Base-by-base conservation (phyloP, 2,797 vertebrate species). In the Holocentrus rufus region DNA sequence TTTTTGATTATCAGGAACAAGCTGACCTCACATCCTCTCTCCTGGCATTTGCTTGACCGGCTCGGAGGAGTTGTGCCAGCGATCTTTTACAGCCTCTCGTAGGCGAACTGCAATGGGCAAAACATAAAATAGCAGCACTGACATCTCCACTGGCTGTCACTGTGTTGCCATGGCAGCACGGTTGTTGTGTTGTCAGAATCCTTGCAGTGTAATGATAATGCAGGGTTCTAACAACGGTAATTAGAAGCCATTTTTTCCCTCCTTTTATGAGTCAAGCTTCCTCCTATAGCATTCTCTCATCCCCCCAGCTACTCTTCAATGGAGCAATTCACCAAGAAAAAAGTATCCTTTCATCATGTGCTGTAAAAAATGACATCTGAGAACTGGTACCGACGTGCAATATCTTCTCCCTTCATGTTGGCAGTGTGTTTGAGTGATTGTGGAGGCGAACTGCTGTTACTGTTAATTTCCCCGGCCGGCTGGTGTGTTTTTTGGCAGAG, bases 111-210 rank as follows among this genome's bases (percentile, higher is more conserved):
- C 60, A 65, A 68, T 14, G 22, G 60, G 39, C 39, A 56, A 56
- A 62, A 58, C 64, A 39, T 54, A 47, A 85, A 73, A 63, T 27
- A 0, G 53, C 66, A 46, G 53, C 63, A 56, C 46, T 27, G 4
- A 7, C 74, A 39, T 79, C 63, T 66, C 59, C 64, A 73, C 62
- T 79, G 59, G 5, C 44, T 15, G 42, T 57, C 72, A 14, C 68
- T 27, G 72, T 18, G 85, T 92, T 92, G 74, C 89, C 80, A 89
- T 90, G 89, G 86, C 79, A 84, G 79, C 86, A n/a, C 69, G 68
- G 81, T 83, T 88, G 87, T 88, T 81, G 81, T 82, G 77, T 81
- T 84, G 84, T 88, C 83, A 87, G 80, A 88, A 89, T 84, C 81
- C 72, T 79, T 77, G 80, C 54, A 61, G 82, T 80, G 82, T 87